A percentile compares a stretch with the other conserved stretches of the same genome.
Evolutionary conservation across 23 tunicate genomes (phyloP).

Genomic region (Trididemnum clinides): DNA sequence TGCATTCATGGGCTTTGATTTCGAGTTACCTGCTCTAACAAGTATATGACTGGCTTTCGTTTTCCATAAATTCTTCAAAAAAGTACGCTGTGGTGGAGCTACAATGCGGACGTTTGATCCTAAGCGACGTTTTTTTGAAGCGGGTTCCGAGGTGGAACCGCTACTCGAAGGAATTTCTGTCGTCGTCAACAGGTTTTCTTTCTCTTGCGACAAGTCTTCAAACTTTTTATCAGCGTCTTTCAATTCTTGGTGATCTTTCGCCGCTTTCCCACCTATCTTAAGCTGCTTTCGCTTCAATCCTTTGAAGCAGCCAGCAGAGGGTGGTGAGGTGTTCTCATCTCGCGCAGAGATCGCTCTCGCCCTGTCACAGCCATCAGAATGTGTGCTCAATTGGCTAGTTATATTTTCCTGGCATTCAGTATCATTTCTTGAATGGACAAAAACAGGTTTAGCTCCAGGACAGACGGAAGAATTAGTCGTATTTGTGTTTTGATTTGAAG

Average conservation of each 20-base stretch:
- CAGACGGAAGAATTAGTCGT: background rate
- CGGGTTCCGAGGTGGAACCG: background rate
- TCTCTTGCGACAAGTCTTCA: background rate
- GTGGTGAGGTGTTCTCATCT: background rate
- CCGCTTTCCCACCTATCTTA: background rate
- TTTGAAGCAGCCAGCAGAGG: slow-evolving; percentile 15
- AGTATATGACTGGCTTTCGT: background rate
- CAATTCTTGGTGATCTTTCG: background rate
- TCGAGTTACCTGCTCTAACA: too few species aligned
- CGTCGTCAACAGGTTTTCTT: background rate
- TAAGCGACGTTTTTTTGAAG: background rate
- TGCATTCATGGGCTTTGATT: too few species aligned
- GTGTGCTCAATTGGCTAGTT: background rate
- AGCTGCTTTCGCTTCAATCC: slow-evolving; percentile 10
- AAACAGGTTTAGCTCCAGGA: too few species aligned
- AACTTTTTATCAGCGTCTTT: too few species aligned
- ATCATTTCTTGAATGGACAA: background rate
- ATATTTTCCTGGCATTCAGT: background rate
- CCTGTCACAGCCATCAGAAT: background rate
- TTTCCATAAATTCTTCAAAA: background rate
- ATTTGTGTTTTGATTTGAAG: slow-evolving; percentile 14
- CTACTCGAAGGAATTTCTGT: background rate
- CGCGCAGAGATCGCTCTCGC: background rate
- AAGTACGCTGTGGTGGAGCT: background rate
- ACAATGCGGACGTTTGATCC: background rate